phyloP scores from a whole-genome alignment of 2,113 vertebrate species.

The Peromyscus maniculatus region DNA sequence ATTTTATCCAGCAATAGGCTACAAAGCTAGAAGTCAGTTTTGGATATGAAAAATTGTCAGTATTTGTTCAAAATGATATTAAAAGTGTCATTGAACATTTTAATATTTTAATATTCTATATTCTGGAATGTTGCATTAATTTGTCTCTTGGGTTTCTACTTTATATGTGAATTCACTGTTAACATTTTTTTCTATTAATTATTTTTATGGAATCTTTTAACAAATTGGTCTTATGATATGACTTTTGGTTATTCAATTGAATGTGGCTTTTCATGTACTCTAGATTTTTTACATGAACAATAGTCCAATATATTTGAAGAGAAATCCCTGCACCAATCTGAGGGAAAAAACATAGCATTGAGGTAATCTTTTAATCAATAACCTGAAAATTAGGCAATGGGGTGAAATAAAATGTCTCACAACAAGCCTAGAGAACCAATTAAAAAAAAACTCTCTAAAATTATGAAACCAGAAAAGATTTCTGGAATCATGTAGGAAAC shows the following conservation, averaged over 20 bases:
- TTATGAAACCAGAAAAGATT: background rate
- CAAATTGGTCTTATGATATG: background rate
- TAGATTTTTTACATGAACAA: background rate
- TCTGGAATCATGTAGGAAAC: background rate
- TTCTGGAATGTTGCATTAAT: background rate
- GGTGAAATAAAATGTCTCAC: background rate
- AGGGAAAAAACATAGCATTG: background rate
- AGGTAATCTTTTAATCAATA: background rate
- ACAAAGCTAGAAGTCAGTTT: background rate
- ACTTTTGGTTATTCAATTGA: background rate
- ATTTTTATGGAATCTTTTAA: background rate
- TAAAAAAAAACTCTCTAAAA: background rate
- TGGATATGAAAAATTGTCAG: background rate
- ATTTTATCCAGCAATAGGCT: background rate
- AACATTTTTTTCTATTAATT: background rate
- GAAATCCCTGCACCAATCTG: background rate
- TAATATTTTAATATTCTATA: background rate
- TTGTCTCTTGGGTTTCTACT: background rate
- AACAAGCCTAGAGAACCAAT: background rate
- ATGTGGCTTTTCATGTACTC: background rate
- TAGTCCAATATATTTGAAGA: constrained; percentile 2
- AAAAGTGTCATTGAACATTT: background rate
- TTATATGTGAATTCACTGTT: background rate
- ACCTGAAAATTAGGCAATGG: background rate
- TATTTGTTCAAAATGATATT: background rate